A percentile compares a stretch with the other conserved stretches of the same genome.
Conservation (phyloP, 2,797 vertebrate genomes). For the Chelidonichthys spinosus region DNA sequence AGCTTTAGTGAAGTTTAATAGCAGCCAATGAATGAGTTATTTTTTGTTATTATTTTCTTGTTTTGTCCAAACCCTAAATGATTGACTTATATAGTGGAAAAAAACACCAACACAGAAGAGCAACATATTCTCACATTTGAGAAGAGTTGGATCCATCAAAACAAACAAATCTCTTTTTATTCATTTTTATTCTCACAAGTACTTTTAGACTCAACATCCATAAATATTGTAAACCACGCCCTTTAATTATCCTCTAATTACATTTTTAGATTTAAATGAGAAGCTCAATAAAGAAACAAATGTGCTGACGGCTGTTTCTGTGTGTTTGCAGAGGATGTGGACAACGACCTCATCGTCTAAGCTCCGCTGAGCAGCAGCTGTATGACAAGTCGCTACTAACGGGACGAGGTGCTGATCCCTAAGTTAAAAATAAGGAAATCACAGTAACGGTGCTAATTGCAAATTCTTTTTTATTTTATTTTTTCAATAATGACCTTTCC, state of each 20-base stretch:
- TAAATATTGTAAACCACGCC: not conserved
- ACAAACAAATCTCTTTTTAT: no score
- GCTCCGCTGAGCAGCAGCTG: conserved; percentile 38
- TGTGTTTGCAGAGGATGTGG: conserved; percentile 92
- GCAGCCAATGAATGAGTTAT: not conserved
- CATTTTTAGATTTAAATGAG: not conserved
- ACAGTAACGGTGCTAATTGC: conserved; percentile 94
- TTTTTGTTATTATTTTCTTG: not conserved
- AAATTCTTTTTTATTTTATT: conserved; percentile 57
- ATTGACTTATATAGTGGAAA: no score
- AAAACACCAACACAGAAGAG: no score
- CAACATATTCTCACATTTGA: no score
- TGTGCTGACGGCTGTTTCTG: not conserved
- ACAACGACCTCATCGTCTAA: conserved; percentile 97
- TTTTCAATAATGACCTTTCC: conserved; percentile 72
- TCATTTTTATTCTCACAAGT: no score
- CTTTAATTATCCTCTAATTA: not conserved
- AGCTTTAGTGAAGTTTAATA: not conserved
- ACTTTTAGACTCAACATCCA: no score
- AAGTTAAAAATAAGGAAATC: conserved; percentile 80
- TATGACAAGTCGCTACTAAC: conserved; percentile 75
- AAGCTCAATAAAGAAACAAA: not conserved
- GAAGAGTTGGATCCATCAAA: no score
- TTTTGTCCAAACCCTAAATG: no score
- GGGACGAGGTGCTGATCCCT: conserved; percentile 93